phyloP scores from a whole-genome alignment of 2,888 invertebrate genomes.

The Aporophyla lueneburgensis region DNA sequence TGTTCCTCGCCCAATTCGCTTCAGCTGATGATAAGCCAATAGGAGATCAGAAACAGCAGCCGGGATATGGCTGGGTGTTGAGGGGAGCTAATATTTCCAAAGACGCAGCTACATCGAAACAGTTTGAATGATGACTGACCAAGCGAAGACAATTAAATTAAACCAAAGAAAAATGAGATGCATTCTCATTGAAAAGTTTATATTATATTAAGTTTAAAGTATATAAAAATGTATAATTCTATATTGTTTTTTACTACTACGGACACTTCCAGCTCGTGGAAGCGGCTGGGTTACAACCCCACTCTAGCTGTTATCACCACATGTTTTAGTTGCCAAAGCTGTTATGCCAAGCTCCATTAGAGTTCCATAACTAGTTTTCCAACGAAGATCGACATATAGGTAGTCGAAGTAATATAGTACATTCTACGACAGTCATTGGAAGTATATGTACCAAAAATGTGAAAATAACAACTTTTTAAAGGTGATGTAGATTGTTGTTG shows the following conservation, averaged over 20 bases:
- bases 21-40: slow-evolving; percentile 89
- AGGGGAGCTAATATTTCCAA: slow-evolving; percentile 85
- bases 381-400: too few species aligned
- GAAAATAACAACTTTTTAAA: too few species aligned
- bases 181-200: neutral
- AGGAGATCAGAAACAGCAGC: slow-evolving; percentile 82
- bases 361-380: neutral
- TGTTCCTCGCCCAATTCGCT: slow-evolving; percentile 89
- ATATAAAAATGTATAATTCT: neutral
- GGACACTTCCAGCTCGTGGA: too few species aligned
- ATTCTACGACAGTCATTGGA: neutral
- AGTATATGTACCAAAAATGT: too few species aligned
- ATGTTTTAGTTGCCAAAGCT: neutral
- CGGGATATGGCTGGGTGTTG: slow-evolving; percentile 90
- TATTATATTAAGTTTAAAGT: neutral
- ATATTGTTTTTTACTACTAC: neutral
- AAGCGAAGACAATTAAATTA: neutral
- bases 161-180: neutral
- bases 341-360: neutral
- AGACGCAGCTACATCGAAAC: slow-evolving; percentile 70
- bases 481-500: too few species aligned
- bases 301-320: too few species aligned
- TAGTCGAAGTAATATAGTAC: too few species aligned
- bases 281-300: too few species aligned
- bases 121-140: slow-evolving; percentile 36